These are phyloP conservation scores for Helobdella robusta DNA, from an alignment of 2,888 invertebrate species.

Conservation along the genomic window DNA sequence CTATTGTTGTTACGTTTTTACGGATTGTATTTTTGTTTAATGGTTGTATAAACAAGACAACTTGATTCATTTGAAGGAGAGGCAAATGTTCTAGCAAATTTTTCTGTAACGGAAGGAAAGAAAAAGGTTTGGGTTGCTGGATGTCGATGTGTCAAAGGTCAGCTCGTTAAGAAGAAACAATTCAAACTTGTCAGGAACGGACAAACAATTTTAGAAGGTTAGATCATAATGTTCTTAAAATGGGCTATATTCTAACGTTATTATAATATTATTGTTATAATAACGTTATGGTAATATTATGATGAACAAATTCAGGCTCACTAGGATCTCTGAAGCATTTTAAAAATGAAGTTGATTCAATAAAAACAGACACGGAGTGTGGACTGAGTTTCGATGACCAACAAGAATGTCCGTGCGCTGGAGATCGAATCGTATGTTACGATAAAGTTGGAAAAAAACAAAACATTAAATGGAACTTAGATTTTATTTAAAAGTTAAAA, in stretches of 20 bases:
- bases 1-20: no score
- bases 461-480: conserved; percentile 68
- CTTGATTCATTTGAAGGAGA: conserved; percentile 60
- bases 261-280: neutral
- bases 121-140: conserved; percentile 75
- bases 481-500: conserved; percentile 39
- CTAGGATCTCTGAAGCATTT: conserved; percentile 75
- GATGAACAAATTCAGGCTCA: conserved; percentile 56
- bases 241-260: no score
- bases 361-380: conserved; percentile 78
- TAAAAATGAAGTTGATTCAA: conserved; percentile 72
- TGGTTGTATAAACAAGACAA: no score
- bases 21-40: no score
- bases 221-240: no score
- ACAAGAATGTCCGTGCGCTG: conserved; percentile 59
- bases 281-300: neutral
- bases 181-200: conserved; percentile 63
- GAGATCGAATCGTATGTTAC: conserved; percentile 72
- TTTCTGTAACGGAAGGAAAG: conserved; percentile 61
- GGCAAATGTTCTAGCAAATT: conserved; percentile 74
- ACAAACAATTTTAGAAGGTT: conserved; percentile 45
- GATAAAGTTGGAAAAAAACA: conserved; percentile 59
- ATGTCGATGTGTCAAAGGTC: conserved; percentile 70
- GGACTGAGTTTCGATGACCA: conserved; percentile 68
- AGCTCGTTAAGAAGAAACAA: conserved; percentile 59